A percentile compares a stretch with the other conserved stretches of the same genome.
phyloP scores from a whole-genome alignment of 2,888 invertebrate genomes.

The Craniophora ligustri region DNA sequence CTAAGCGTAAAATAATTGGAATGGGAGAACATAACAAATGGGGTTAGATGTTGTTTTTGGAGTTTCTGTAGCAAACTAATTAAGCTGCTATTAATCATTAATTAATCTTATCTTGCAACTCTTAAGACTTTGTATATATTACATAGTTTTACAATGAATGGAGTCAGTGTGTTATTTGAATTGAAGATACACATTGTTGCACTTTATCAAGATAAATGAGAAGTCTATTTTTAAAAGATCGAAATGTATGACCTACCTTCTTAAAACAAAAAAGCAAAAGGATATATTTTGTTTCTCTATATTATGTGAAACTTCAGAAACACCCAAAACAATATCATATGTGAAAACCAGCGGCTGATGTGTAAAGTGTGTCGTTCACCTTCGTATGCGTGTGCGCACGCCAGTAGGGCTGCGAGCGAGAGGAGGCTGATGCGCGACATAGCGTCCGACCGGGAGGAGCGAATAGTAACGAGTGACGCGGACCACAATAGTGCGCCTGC shows the following conservation, averaged over 20 bases:
- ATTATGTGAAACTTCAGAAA: slow-evolving; percentile 50
- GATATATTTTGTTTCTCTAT: too few relatives aligned
- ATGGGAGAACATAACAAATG: slow-evolving; percentile 66
- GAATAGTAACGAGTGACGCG: slow-evolving; percentile 18
- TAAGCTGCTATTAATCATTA: too few relatives aligned
- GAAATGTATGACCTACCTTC: not conserved
- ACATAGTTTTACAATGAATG: too few relatives aligned
- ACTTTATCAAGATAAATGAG: too few relatives aligned
- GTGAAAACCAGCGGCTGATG: slow-evolving; percentile 57
- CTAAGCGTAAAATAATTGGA: slow-evolving; percentile 62
- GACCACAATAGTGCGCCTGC: not conserved
- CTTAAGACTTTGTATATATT: too few relatives aligned
- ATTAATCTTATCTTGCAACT: too few relatives aligned
- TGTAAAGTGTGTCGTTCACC: slow-evolving; percentile 65
- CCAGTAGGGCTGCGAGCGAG: slow-evolving; percentile 61
- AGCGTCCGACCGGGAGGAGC: slow-evolving; percentile 23
- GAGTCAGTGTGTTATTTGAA: too few relatives aligned
- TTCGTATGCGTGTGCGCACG: slow-evolving; percentile 66
- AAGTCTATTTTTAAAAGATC: too few relatives aligned
- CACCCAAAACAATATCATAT: slow-evolving; percentile 57
- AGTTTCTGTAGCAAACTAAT: slow-evolving; percentile 50
- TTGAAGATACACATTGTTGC: too few relatives aligned
- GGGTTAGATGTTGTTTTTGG: slow-evolving; percentile 54
- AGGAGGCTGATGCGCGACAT: slow-evolving; percentile 64
- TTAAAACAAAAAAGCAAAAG: not conserved